These are phyloP conservation scores for Drusus annulatus DNA, from an alignment of 1,140 invertebrate genomes.

Conservation along the genomic window DNA sequence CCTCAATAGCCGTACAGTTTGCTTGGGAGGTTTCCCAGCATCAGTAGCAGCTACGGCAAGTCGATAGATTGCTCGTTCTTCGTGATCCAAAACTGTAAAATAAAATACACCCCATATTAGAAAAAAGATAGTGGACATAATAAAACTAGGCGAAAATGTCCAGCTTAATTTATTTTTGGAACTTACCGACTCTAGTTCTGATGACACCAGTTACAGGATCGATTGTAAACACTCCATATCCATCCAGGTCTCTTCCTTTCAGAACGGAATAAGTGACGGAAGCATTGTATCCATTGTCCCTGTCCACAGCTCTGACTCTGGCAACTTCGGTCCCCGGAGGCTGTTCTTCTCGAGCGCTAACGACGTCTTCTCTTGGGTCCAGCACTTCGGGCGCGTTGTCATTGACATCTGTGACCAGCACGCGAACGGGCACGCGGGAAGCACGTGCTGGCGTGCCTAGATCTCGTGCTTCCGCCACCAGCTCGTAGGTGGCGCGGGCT, in stretches of 20 bases:
- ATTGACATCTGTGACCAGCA: conserved; percentile 88
- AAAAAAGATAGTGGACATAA: no score
- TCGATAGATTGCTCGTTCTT: conserved; percentile 89
- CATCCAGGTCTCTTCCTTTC: conserved; percentile 87
- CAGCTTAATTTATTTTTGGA: no score
- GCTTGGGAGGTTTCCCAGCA: conserved; percentile 84
- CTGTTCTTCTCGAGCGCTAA: conserved; percentile 91
- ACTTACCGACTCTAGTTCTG: conserved; percentile 80
- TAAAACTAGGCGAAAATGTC: no score
- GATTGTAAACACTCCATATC: conserved; percentile 87
- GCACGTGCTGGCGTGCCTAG: conserved; percentile 84
- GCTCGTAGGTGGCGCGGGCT: conserved; percentile 81
- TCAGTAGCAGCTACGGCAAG: conserved; percentile 90
- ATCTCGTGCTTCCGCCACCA: conserved; percentile 89
- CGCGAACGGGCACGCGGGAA: conserved; percentile 80
- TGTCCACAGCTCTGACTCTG: conserved; percentile 87
- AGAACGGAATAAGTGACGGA: conserved; percentile 90
- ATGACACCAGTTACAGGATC: conserved; percentile 90
- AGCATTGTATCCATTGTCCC: conserved; percentile 90
- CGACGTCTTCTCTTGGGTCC: conserved; percentile 88
- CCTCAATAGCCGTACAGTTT: conserved; percentile 84
- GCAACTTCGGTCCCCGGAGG: conserved; percentile 88
- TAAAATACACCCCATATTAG: no score
- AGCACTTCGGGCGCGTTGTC: conserved; percentile 92
- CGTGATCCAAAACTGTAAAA: conserved; percentile 85